phyloP scores from a whole-genome alignment of 1,140 invertebrate genomes.

The Orius insidiosus region DNA sequence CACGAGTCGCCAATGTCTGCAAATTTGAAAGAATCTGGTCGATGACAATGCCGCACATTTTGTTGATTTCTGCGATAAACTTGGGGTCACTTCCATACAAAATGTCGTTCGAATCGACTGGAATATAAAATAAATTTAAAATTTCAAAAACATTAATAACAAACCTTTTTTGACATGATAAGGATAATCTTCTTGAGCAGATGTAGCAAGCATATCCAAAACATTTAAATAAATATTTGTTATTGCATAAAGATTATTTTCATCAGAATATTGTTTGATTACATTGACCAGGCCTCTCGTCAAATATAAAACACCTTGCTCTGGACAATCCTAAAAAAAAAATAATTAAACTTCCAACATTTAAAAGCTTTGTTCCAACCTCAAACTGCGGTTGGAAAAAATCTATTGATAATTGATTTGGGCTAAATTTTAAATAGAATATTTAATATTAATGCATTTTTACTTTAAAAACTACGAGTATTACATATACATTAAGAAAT shows the following conservation, averaged over 20 bases:
- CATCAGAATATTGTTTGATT: conserved; percentile 49
- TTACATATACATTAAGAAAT: too few relatives aligned
- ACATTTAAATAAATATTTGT: conserved; percentile 47
- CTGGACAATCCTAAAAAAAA: conserved; percentile 58
- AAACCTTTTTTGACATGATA: conserved; percentile 68
- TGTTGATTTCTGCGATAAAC: conserved; percentile 65
- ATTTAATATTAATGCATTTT: too few relatives aligned
- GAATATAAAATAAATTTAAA: conserved; percentile 15
- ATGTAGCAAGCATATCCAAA: conserved; percentile 52
- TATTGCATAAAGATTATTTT: conserved; percentile 33
- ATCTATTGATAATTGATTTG: too few relatives aligned
- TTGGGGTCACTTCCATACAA: conserved; percentile 81
- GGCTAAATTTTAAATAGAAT: too few relatives aligned
- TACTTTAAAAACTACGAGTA: too few relatives aligned
- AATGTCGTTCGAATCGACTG: conserved; percentile 84
- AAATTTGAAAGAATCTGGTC: conserved; percentile 60
- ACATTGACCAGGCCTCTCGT: conserved; percentile 55
- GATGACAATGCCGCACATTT: conserved; percentile 56
- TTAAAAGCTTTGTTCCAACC: too few relatives aligned
- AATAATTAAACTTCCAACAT: conserved; percentile 7
- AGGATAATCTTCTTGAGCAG: conserved; percentile 57
- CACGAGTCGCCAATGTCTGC: conserved; percentile 37
- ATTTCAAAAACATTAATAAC: conserved; percentile 7
- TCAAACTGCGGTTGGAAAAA: too few relatives aligned
- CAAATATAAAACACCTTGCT: conserved; percentile 62